Evolutionary conservation across 2,888 invertebrate genomes (phyloP).

Genomic region (Drosophila subquinaria): DNA sequence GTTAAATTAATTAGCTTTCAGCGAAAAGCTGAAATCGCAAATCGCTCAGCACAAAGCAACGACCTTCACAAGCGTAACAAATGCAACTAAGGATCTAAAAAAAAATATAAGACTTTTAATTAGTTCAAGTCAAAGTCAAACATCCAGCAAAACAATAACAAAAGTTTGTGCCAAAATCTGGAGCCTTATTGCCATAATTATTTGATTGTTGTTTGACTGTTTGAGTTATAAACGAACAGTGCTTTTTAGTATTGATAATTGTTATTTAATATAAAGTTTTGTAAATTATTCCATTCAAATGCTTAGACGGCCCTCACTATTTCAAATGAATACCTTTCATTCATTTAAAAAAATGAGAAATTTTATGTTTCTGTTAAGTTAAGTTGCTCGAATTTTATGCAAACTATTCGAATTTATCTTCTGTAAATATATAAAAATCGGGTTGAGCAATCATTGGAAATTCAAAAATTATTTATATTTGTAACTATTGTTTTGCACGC

Average conservation of each 20-base stretch:
- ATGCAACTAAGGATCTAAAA: conserved; percentile 44
- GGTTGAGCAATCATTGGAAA: not conserved
- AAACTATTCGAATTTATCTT: no score
- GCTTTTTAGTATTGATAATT: no score
- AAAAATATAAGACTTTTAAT: conserved; percentile 50
- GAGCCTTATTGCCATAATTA: not conserved
- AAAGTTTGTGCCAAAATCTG: not conserved
- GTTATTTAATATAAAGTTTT: no score
- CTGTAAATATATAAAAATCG: not conserved
- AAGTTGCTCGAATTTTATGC: no score
- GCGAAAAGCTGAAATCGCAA: conserved; percentile 13
- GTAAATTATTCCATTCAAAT: no score
- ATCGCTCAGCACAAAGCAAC: conserved; percentile 27
- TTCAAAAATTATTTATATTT: no score
- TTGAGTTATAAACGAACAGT: not conserved
- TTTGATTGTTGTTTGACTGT: not conserved
- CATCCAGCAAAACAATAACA: conserved; percentile 16
- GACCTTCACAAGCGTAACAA: conserved; percentile 46
- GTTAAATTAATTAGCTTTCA: conserved; percentile 53
- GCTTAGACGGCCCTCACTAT: no score
- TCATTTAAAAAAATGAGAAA: no score
- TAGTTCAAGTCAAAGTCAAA: conserved; percentile 32
- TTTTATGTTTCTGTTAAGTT: no score
- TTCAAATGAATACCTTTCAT: no score
- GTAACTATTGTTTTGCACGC: no score